Percentiles rank a stretch among this genome's conserved stretches.
These are phyloP conservation scores for Heliconius sara DNA, from an alignment of 2,888 invertebrate species.

Conservation along the genomic window DNA sequence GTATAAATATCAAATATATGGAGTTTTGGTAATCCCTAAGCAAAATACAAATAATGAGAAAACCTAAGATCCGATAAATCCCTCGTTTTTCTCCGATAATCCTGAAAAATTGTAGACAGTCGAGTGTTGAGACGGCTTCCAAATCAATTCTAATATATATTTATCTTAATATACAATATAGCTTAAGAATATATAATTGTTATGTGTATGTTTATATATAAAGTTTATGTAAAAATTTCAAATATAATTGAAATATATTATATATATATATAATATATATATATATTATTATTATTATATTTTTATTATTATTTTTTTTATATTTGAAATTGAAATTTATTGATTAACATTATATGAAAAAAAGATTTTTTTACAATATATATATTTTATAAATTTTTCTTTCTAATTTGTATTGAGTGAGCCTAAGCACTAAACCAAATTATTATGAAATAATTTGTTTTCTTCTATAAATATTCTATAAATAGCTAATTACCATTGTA, in stretches of 20 bases:
- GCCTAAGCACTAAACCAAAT: neutral
- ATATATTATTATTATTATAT: neutral
- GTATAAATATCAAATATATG: constrained; percentile 36
- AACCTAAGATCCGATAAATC: constrained; percentile 78
- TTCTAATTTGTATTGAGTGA: too few species aligned
- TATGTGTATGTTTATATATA: neutral
- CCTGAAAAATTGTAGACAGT: constrained; percentile 69
- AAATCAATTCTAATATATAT: constrained; percentile 36
- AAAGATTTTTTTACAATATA: neutral
- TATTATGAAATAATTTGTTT: neutral
- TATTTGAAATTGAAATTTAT: neutral
- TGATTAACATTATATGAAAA: neutral
- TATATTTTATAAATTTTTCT: too few species aligned
- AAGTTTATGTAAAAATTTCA: neutral
- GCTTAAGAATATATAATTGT: neutral
- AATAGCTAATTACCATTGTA: constrained; percentile 28
- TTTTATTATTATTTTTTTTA: too few species aligned
- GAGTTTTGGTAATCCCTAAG: constrained; percentile 48
- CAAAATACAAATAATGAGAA: constrained; percentile 72
- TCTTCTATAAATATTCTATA: neutral
- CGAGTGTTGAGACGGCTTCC: constrained; percentile 33
- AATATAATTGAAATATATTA: neutral
- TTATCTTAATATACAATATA: neutral
- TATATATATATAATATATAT: too few species aligned
- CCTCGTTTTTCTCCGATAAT: constrained; percentile 79